Conservation (phyloP, 2,113 vertebrate species). For the Phylloscopus whistleri region DNA sequence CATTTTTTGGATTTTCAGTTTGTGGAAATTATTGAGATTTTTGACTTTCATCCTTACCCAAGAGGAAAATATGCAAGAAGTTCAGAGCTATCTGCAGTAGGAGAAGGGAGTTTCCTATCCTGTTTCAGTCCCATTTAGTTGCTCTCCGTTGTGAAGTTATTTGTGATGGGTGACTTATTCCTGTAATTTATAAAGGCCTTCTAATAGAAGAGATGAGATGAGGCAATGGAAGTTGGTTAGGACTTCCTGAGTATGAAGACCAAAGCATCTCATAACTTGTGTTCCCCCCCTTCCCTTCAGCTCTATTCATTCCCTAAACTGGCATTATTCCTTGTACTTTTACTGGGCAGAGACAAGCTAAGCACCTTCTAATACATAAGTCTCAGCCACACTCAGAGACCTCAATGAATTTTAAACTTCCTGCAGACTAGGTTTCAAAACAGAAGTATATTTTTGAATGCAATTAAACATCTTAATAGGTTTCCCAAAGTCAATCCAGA, state of each 20-base stretch:
- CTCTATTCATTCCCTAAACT: neutral
- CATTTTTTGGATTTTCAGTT: neutral
- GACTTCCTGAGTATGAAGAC: conserved; percentile 22
- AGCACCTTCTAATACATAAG: neutral
- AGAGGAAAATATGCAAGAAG: neutral
- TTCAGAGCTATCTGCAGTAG: neutral
- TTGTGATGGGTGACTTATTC: neutral
- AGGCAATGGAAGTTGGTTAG: conserved; percentile 50
- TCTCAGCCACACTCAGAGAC: neutral
- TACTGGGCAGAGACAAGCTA: neutral
- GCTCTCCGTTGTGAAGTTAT: neutral
- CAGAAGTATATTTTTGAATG: conserved; percentile 24
- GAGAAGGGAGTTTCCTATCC: neutral
- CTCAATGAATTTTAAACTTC: conserved; percentile 17
- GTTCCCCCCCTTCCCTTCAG: neutral
- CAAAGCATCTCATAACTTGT: conserved; percentile 35
- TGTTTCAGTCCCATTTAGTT: neutral
- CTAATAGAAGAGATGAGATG: conserved; percentile 14
- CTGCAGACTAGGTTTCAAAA: conserved; percentile 36
- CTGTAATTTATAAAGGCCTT: conserved; percentile 29
- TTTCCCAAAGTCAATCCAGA: conserved; percentile 44
- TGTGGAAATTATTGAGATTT: conserved; percentile 11
- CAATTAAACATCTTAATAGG: conserved; percentile 38
- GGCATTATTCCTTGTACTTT: neutral
- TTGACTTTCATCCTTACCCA: neutral